Evolutionary conservation across 1,140 invertebrate species (phyloP), one percentile per base, ranked within the genome.

Genomic region (Dolichoris vasculosae): DNA sequence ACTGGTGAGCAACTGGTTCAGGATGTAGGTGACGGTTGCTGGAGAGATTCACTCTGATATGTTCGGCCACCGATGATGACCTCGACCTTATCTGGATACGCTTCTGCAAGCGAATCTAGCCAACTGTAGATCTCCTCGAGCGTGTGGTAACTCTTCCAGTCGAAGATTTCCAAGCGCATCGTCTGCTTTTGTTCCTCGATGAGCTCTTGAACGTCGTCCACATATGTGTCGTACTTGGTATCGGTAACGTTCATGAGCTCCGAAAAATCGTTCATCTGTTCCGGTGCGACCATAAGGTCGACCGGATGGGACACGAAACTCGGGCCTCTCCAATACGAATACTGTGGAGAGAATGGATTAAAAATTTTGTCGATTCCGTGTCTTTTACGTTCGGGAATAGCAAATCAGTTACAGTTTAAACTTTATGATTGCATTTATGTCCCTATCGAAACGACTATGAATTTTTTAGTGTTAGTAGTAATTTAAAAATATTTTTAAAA

Each of bases 1-100:
- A n/a, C n/a, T n/a, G n/a, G n/a, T n/a, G n/a, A n/a, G n/a, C n/a
- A n/a, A n/a, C n/a, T n/a, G n/a, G n/a, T n/a, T n/a, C n/a, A n/a
- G n/a, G n/a, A n/a, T n/a, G n/a, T n/a, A n/a, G n/a, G n/a, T n/a
- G n/a, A n/a, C n/a, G n/a, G n/a, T n/a, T n/a, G n/a, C n/a, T n/a
- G n/a, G n/a, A n/a, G n/a, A n/a, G n/a, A n/a, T n/a, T n/a, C n/a
- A n/a, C n/a, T n/a, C n/a, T n/a, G n/a, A n/a, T n/a, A n/a, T n/a
- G n/a, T n/a, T n/a, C n/a, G n/a, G n/a, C n/a, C n/a, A n/a, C n/a
- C n/a, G n/a, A n/a, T n/a, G n/a, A n/a, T n/a, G n/a, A n/a, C 51
- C 80, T 91, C 88, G 26, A 95, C 94, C 48, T 94, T 91, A 2
- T 94, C 90, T 17, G 94, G 92, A 90, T 95, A 91, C 20, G 88